Conservation (phyloP, 2,888 invertebrate genomes). For the Lasioglossum leucozonium region DNA sequence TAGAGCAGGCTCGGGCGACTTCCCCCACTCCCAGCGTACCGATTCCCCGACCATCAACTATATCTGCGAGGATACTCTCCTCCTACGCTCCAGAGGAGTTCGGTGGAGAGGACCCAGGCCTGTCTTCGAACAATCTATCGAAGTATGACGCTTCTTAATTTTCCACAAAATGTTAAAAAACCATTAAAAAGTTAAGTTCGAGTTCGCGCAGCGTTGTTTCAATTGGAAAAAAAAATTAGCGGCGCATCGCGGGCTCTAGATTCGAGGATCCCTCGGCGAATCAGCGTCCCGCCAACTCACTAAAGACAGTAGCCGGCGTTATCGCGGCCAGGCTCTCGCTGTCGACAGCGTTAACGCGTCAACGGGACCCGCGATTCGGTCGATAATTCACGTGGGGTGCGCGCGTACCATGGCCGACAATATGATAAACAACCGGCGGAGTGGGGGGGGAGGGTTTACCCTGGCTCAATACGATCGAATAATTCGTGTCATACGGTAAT, state of each 20-base stretch:
- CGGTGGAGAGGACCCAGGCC: too few species aligned
- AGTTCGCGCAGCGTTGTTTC: too few species aligned
- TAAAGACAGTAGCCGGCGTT: neutral
- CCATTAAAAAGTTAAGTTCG: too few species aligned
- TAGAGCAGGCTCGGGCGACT: too few species aligned
- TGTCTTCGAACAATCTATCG: too few species aligned
- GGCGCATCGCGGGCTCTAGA: neutral
- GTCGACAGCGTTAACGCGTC: neutral
- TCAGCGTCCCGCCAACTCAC: neutral
- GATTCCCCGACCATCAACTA: too few species aligned
- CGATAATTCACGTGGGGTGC: neutral
- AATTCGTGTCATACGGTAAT: constrained; percentile 49
- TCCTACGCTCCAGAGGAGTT: too few species aligned
- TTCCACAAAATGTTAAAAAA: too few species aligned
- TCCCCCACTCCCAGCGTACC: too few species aligned
- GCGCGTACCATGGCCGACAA: neutral
- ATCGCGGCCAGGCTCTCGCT: neutral
- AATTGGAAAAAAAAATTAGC: neutral
- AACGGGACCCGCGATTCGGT: neutral
- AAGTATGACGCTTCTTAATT: too few species aligned
- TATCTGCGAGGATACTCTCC: too few species aligned
- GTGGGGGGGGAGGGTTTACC: too few species aligned
- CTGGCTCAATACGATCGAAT: constrained; percentile 11
- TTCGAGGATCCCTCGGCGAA: neutral
- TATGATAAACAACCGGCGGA: neutral